Conservation (phyloP, 30 jellyfish, hydroid and myxozoan species). For the Hydra vulgaris region DNA sequence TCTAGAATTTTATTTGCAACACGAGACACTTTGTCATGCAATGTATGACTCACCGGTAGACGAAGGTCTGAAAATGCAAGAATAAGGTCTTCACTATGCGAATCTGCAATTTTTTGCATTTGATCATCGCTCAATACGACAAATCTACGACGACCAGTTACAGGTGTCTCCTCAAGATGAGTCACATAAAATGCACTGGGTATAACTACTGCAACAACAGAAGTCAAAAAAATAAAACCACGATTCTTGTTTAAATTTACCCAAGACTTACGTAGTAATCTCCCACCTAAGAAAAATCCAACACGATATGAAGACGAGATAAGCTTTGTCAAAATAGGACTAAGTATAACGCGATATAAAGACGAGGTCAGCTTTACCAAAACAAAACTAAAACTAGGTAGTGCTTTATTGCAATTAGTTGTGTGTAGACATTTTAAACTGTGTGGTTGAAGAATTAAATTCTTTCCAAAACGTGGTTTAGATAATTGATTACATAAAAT, state of each 20-base stretch:
- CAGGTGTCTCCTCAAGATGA: slow-evolving; percentile 63
- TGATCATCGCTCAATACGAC: slow-evolving; percentile 55
- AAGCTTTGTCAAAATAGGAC: slow-evolving; percentile 61
- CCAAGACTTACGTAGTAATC: slow-evolving; percentile 83
- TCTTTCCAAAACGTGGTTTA: not conserved
- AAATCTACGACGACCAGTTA: slow-evolving; percentile 66
- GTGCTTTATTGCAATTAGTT: slow-evolving; percentile 30
- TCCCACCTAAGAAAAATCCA: slow-evolving; percentile 48
- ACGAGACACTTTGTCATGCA: slow-evolving; percentile 45
- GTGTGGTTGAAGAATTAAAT: not conserved
- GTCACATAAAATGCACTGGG: slow-evolving; percentile 46
- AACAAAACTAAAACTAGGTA: slow-evolving; percentile 63
- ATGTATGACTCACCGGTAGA: slow-evolving; percentile 43
- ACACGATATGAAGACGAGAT: slow-evolving; percentile 61
- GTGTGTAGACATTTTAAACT: slow-evolving; percentile 25
- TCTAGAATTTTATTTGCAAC: slow-evolving; percentile 41
- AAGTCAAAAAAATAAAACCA: slow-evolving; percentile 16
- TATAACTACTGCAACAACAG: slow-evolving; percentile 38
- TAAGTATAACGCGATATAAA: slow-evolving; percentile 45
- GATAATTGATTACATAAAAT: too few species aligned
- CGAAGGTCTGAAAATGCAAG: slow-evolving; percentile 10
- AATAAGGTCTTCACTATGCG: slow-evolving; percentile 28
- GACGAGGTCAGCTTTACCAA: slow-evolving; percentile 63
- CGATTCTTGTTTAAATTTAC: slow-evolving; percentile 39
- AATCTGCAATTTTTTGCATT: slow-evolving; percentile 44